Evolutionary conservation across 1,140 invertebrate genomes (phyloP), one percentile per base, ranked within the genome.

Genomic region (Conopomorpha cramerella): DNA sequence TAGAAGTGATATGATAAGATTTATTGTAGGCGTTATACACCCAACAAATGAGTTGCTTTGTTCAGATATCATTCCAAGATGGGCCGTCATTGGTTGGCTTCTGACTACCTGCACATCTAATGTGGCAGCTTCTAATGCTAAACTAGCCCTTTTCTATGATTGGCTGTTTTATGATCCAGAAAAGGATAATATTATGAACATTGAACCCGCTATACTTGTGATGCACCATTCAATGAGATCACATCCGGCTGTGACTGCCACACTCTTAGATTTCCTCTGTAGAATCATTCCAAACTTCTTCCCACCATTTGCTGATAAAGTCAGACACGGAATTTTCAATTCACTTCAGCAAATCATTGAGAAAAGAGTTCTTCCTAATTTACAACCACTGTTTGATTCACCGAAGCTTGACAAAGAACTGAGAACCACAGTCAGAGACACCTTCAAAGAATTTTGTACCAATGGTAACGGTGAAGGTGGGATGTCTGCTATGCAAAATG

Each of bases 121-220:
- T 55, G 93, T 96, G 16, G 94, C 94, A 14, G 91, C 92, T 14
- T 91, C 95, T 29, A 97, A 96, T 84, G 93, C 93, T 12, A 98
- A 98, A 79, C 71, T 98, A 26, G 93, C 95, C 6, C 76, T 98
- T 8, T 98, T 99, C 72, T 98, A 96, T 73, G 96, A 99, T 78
- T 99, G 96, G 96, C 78, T 98, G 3, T 94, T 97, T 66, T 98
- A 93, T 74, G 95, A 98, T 60, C 86, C 91, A 16, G 89, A 93
- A 35, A 93, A 93, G 72, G 96, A 98, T 72, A 98, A 96, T 63
- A 99, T 99, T 43, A 99, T 98, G 96, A 97, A 98, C 67, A 96
- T 98, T 55, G 96, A 98, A 77, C 96, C 96, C n/a, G 95, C 93
- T 7, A 97, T 98, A 62, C 81, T 99, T 38, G 94, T 98, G 0